Evolutionary conservation across 1,140 invertebrate species (phyloP).

Genomic region (Panonychus citri): DNA sequence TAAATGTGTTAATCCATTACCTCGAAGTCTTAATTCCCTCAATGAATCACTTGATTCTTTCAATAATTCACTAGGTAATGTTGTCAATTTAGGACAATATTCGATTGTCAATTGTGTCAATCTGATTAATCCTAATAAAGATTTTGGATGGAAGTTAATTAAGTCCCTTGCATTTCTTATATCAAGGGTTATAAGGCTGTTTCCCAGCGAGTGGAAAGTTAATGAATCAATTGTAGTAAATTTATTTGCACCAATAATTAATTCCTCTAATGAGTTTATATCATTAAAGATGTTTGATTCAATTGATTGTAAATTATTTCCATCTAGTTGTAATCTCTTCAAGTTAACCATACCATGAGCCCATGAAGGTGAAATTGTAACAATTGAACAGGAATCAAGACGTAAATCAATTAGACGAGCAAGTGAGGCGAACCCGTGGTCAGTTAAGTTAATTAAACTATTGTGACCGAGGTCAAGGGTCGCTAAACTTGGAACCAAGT

Average conservation of each 20-base stretch:
- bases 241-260: slow-evolving; percentile 15
- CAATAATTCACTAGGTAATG: slow-evolving; percentile 40
- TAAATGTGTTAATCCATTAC: slow-evolving; percentile 13
- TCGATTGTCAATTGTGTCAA: slow-evolving; percentile 41
- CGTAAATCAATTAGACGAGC: slow-evolving; percentile 43
- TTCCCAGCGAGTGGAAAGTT: slow-evolving; percentile 12
- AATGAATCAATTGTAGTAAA: slow-evolving; percentile 8
- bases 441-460: slow-evolving; percentile 38
- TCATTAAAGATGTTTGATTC: slow-evolving; percentile 45
- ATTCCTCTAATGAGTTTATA: slow-evolving; percentile 22
- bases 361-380: slow-evolving; percentile 44
- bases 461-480: slow-evolving; percentile 59
- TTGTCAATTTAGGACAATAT: slow-evolving; percentile 15
- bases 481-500: too few species aligned
- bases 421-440: slow-evolving; percentile 28
- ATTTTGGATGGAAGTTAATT: slow-evolving; percentile 19
- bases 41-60: slow-evolving; percentile 37
- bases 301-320: slow-evolving; percentile 44
- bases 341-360: slow-evolving; percentile 47
- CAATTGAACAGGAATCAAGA: slow-evolving; percentile 47
- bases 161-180: slow-evolving; percentile 20
- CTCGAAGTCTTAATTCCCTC: slow-evolving; percentile 32
- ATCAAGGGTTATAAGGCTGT: slow-evolving; percentile 10
- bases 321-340: slow-evolving; percentile 44
- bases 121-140: slow-evolving; percentile 23